Base-by-base conservation (phyloP, 2,888 invertebrate genomes). In the Argynnis bischoffii region DNA sequence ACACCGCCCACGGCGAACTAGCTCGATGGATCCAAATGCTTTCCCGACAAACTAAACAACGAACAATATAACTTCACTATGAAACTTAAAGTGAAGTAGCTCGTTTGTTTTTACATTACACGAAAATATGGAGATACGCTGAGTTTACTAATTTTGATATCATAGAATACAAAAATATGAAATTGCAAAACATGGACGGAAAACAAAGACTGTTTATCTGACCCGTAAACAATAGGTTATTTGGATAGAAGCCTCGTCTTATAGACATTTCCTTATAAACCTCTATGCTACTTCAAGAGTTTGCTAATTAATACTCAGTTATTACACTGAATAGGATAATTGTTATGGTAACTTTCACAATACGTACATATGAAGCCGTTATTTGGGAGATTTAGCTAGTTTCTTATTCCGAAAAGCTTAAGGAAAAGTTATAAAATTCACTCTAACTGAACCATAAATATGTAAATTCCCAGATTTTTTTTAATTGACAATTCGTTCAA, bases 1-100 rank as follows among this genome's bases (percentile, higher is more conserved):
- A 79, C 81, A 82, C 88, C 90, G 90, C 91, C 90, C 90, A 91
- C 90, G 86, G 89, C 80, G 86, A 81, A 75, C 77, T 74, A 73
- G 75, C 78, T 78, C 84, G 79, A 80, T 78, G 82, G 78, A 83
- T 81, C 77, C 81, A 75, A 81, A 81, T 77, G 77, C 79, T 78
- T 73, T 67, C 71, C 64, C 53, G 69, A 60, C 53, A 71, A 55
- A 67, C 64, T 50, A 71, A 77, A 79, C 67, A 67, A 74, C 61
- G 55, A 16, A 26, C 8, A 54, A 1, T 8, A 31, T 59, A 18
- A 64, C 69, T 50, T 55, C 14, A 78, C 69, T 71, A 57, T 69
- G 6, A 66, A 68, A 64, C 70, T 63, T 77, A 73, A 11, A 0
- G 0, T 0, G 1, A 41, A 1, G 55, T 13, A 8, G 63, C 63